A percentile compares a stretch with the other conserved stretches of the same genome.
These are phyloP conservation scores for Ophraella communa DNA, from an alignment of 2,888 invertebrate species.

Conservation along the genomic window DNA sequence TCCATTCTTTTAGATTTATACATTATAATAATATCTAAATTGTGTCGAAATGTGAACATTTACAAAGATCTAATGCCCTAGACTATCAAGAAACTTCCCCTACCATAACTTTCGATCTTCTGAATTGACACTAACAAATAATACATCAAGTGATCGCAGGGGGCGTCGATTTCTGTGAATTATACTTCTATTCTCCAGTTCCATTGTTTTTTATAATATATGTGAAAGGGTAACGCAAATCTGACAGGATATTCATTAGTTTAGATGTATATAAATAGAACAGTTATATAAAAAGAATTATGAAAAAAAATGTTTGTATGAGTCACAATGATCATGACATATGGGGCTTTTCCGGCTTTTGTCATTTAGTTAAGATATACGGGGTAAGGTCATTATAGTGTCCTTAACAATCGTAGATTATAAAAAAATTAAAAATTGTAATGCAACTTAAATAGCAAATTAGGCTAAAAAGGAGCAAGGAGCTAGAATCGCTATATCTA, in stretches of 20 bases:
- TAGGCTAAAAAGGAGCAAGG: no score
- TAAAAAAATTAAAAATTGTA: no score
- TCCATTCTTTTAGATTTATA: no score
- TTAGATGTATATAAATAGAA: neutral
- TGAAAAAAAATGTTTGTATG: neutral
- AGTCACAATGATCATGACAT: neutral
- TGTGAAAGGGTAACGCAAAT: conserved; percentile 8
- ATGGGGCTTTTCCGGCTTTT: neutral
- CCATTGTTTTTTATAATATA: conserved; percentile 2
- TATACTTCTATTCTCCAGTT: conserved; percentile 9
- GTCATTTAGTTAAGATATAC: neutral
- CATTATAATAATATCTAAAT: no score
- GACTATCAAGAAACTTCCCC: neutral
- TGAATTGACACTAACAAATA: conserved; percentile 33
- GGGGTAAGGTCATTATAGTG: no score
- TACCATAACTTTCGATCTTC: neutral
- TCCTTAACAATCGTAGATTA: no score
- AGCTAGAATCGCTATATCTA: no score
- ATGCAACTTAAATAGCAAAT: no score
- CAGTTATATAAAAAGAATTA: neutral
- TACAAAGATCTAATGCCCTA: neutral
- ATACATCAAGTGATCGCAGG: conserved; percentile 22
- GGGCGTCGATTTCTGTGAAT: conserved; percentile 28
- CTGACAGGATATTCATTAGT: conserved; percentile 8
- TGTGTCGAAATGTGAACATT: no score